Conservation (phyloP, 2,888 invertebrate genomes). For the Sesia bembeciformis region DNA sequence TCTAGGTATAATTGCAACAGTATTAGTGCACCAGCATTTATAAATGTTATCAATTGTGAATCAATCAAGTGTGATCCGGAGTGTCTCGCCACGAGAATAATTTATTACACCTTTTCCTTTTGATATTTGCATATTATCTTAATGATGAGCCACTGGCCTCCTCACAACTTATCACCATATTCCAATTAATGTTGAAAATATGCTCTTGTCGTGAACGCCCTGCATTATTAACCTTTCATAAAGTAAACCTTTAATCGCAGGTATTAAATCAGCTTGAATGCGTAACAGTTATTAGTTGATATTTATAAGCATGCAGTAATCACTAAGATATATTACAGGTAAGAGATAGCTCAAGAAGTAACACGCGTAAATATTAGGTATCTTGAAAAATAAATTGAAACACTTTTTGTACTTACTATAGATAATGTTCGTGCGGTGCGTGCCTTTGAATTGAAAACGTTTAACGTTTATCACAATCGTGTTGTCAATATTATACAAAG, state of each 20-base stretch:
- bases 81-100: conserved; percentile 27
- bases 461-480: no score
- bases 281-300: conserved; percentile 35
- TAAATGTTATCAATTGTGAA: conserved; percentile 15
- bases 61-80: conserved; percentile 43
- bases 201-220: conserved; percentile 33
- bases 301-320: conserved; percentile 27
- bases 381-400: no score
- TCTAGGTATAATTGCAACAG: not conserved
- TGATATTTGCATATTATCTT: conserved; percentile 60
- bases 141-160: conserved; percentile 51
- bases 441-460: no score
- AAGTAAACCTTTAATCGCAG: conserved; percentile 39
- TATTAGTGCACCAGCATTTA: not conserved
- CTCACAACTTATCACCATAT: conserved; percentile 51
- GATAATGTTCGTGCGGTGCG: no score
- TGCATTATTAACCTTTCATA: conserved; percentile 61
- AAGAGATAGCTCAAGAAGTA: conserved; percentile 1
- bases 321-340: conserved; percentile 9
- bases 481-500: no score
- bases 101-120: conserved; percentile 39
- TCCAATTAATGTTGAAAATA: conserved; percentile 62
- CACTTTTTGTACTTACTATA: no score
- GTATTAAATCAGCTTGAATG: conserved; percentile 46
- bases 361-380: no score